Evolutionary conservation across 2,113 vertebrate species (phyloP).

Genomic region (Polyodon spathula): DNA sequence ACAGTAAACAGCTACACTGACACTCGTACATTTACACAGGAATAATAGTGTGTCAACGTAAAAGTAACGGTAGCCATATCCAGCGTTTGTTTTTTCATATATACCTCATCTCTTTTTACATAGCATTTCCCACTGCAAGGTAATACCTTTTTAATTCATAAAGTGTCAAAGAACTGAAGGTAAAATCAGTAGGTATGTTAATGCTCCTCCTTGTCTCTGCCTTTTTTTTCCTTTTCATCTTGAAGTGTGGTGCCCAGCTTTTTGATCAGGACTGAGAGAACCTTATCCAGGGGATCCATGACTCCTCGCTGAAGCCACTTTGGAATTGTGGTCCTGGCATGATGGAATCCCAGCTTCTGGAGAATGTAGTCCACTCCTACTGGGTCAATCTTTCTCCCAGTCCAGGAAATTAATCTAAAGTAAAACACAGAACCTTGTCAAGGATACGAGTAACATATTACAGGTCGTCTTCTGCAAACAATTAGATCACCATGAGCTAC

Average conservation of each 20-base stretch:
- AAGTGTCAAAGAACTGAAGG: background rate
- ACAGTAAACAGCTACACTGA: constrained; percentile 62
- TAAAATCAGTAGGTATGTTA: constrained; percentile 32
- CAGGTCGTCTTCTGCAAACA: background rate
- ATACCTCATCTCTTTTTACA: constrained; percentile 26
- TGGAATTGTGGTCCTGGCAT: constrained; percentile 96
- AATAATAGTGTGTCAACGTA: constrained; percentile 25
- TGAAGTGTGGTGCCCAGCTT: constrained; percentile 90
- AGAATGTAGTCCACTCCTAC: constrained; percentile 97
- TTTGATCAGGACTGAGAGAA: constrained; percentile 91
- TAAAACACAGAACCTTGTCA: background rate
- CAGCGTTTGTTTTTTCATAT: constrained; percentile 40
- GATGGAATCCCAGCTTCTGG: constrained; percentile 95
- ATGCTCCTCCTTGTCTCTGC: constrained; percentile 88
- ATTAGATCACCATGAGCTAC: too few species aligned
- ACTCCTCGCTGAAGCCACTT: constrained; percentile 98
- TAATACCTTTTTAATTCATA: constrained; percentile 1
- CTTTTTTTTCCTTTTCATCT: constrained; percentile 91
- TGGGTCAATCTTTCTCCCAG: constrained; percentile 92
- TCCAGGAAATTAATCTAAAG: constrained; percentile 92
- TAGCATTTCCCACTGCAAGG: constrained; percentile 18
- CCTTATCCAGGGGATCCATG: constrained; percentile 97
- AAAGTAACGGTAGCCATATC: constrained; percentile 45
- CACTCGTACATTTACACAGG: constrained; percentile 29
- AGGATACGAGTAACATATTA: too few species aligned